Evolutionary conservation across 2,797 vertebrate genomes (phyloP), one percentile per base, ranked within the genome.

Genomic region (Muscicapa striata): DNA sequence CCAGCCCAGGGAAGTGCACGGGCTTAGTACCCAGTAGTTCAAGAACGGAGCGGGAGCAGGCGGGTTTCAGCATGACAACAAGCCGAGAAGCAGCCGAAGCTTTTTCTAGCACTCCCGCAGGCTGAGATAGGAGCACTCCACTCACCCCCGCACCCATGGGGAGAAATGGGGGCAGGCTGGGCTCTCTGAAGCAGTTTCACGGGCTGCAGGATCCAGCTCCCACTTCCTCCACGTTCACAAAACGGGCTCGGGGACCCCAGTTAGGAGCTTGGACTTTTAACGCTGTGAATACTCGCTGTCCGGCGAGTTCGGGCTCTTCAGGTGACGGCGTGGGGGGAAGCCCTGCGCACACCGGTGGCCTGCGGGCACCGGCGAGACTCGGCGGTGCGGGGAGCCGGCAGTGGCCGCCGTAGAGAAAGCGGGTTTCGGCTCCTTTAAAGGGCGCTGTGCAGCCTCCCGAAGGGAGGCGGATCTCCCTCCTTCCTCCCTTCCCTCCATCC

Each of bases 381-480:
- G 45, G 48, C 18, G 1, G 14, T 55, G 57, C 4, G n/a, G 40
- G 40, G 5, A 32, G 62, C 57, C 29, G 2, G 27, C 34, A 87
- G 68, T 6, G 12, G 87, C 27, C 13, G 40, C 73, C 2, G 40
- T 3, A 40, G 45, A 57, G 64, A 78, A 89, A 97, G 96, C 61
- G 78, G 76, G 90, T 64, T 90, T 91, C 97, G 95, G 97, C 93
- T 87, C 95, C 98, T 98, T 98, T 98, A 98, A 98, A 97, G 96
- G 94, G 52, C 66, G 96, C 95, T 94, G 95, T 89, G 88, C 74
- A 89, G 92, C 70, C 97, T 98, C 98, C 98, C 98, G 94, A 98
- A 97, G 98, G 98, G 98, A 98, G 99, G 99, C 98, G 98, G 98
- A 98, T 98, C 98, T 97, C 98, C 96, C 97, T 97, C 95, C 97